Evolutionary conservation across 2,797 vertebrate genomes (phyloP).

Genomic region (Tolypeutes matacus): DNA sequence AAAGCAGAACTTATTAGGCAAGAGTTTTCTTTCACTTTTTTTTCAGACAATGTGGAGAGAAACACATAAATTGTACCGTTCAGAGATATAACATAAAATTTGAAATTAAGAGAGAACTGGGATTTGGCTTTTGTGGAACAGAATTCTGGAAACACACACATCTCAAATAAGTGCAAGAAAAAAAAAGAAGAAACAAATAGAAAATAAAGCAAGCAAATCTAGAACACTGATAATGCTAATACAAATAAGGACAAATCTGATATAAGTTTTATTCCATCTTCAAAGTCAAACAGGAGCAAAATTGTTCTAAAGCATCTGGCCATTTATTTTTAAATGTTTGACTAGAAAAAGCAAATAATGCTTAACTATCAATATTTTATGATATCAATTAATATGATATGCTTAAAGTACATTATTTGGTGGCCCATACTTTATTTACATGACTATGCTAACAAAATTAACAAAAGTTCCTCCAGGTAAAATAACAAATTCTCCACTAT

Average conservation of each 20-base stretch:
- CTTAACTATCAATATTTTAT: neutral
- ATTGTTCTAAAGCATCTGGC: neutral
- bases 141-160: neutral
- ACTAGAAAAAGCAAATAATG: neutral
- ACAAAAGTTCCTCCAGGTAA: neutral
- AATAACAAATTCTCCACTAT: neutral
- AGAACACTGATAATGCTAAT: neutral
- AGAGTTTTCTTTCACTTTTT: neutral
- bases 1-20: neutral
- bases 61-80: neutral
- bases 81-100: neutral
- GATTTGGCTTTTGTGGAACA: neutral
- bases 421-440: neutral
- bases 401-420: neutral
- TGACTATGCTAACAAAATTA: neutral
- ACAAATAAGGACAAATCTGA: neutral
- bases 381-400: neutral
- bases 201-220: constrained; percentile 5
- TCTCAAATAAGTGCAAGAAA: neutral
- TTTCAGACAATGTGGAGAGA: neutral
- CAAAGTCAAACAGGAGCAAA: neutral
- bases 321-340: neutral
- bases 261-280: neutral
- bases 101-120: neutral
- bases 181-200: neutral